These are phyloP conservation scores for Budorcas taxicolor DNA, from an alignment of 2,113 vertebrate species.

Conservation along the genomic window DNA sequence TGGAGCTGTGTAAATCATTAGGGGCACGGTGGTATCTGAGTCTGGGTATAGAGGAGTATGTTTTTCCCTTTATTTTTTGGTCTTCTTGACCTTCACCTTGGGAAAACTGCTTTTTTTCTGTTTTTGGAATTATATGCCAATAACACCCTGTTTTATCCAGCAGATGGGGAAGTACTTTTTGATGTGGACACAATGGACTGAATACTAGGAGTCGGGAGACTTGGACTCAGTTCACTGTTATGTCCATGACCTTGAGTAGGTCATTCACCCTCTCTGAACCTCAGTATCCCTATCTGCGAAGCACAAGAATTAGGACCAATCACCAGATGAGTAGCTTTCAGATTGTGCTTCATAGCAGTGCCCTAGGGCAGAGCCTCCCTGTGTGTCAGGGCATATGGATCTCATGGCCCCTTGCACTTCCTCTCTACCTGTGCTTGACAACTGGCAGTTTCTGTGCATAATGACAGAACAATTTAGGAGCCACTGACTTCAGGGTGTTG, in stretches of 20 bases:
- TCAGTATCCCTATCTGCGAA: neutral
- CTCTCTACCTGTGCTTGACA: neutral
- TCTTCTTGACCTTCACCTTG: neutral
- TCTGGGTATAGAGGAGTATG: too few species aligned
- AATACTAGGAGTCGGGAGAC: neutral
- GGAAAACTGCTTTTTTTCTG: neutral
- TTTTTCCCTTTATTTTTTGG: neutral
- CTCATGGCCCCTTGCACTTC: fast-evolving
- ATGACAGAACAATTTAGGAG: neutral
- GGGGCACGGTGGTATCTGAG: neutral
- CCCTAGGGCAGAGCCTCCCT: neutral
- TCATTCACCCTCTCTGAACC: neutral
- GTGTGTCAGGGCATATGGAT: fast-evolving
- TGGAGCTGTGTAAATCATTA: neutral
- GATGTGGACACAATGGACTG: neutral
- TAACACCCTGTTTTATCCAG: neutral
- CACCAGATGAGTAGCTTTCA: neutral
- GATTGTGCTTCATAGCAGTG: neutral
- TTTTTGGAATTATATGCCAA: neutral
- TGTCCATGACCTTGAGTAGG: neutral
- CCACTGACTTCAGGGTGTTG: neutral
- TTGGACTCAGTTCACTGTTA: neutral
- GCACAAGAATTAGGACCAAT: neutral
- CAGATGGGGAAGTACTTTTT: neutral
- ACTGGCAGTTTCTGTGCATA: neutral